Percentiles rank a stretch among this genome's conserved stretches.
Conservation (phyloP, 2,113 vertebrate species). For the Geothlypis trichas region DNA sequence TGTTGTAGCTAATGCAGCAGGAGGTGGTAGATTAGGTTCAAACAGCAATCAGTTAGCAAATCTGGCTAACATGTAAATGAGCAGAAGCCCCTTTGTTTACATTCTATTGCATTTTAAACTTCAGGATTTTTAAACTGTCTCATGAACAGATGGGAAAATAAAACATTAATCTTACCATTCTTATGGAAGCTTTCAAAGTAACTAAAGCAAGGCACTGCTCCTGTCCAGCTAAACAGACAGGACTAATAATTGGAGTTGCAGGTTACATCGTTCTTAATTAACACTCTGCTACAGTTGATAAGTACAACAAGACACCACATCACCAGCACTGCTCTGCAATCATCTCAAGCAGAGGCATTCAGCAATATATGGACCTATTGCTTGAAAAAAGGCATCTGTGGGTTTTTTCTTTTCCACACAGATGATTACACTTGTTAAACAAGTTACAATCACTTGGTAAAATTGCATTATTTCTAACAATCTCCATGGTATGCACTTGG, state of each 20-base stretch:
- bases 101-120: constrained; percentile 77
- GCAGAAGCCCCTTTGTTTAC: constrained; percentile 76
- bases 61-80: constrained; percentile 83
- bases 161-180: constrained; percentile 75
- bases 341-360: constrained; percentile 23
- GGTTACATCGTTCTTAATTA: constrained; percentile 76
- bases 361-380: constrained; percentile 12
- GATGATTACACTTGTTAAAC: background rate
- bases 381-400: background rate
- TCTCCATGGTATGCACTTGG: background rate
- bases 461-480: background rate
- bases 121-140: constrained; percentile 79
- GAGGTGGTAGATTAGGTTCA: constrained; percentile 84
- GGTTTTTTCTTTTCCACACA: background rate
- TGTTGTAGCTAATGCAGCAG: constrained; percentile 98
- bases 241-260: constrained; percentile 65
- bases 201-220: constrained; percentile 68
- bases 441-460: background rate
- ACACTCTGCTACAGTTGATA: constrained; percentile 78
- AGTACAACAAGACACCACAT: constrained; percentile 56
- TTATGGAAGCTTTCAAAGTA: constrained; percentile 65
- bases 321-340: constrained; percentile 60
- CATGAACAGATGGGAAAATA: constrained; percentile 74
- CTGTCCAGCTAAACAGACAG: constrained; percentile 73
- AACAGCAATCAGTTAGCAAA: constrained; percentile 82